These are phyloP conservation scores for Heliconius melpomene DNA, from an alignment of 1,140 invertebrate genomes.

Conservation along the genomic window DNA sequence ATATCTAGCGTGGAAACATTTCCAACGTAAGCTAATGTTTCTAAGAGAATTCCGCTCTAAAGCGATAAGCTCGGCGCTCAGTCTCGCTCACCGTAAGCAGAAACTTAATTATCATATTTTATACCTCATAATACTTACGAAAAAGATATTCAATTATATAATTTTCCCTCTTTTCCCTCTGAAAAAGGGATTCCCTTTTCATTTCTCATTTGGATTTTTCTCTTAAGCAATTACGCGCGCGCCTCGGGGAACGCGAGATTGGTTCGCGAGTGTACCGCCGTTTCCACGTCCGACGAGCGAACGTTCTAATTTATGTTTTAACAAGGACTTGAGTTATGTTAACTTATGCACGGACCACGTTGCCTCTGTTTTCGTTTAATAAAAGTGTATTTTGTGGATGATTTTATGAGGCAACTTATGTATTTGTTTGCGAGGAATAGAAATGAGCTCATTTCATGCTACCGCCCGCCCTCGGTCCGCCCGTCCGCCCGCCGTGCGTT, in stretches of 20 bases:
- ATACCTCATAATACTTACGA: conserved; percentile 80
- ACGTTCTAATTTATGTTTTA: conserved; percentile 62
- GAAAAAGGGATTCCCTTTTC: conserved; percentile 78
- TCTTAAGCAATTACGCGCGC: conserved; percentile 78
- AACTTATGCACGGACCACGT: conserved; percentile 71
- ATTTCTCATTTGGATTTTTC: conserved; percentile 82
- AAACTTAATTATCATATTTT: conserved; percentile 81
- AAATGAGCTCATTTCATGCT: conserved; percentile 74
- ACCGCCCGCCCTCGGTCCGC: conserved; percentile 4
- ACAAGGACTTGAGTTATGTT: conserved; percentile 73
- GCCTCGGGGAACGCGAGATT: conserved; percentile 69
- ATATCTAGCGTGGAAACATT: conserved; percentile 19
- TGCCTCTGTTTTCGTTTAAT: conserved; percentile 76
- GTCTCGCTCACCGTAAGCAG: conserved; percentile 64
- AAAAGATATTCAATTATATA: conserved; percentile 81
- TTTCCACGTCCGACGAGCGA: conserved; percentile 52
- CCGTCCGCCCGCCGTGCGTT: conserved; percentile 21
- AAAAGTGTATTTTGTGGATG: conserved; percentile 72
- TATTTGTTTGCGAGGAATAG: conserved; percentile 72
- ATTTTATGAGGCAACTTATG: conserved; percentile 73
- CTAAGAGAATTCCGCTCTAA: conserved; percentile 41
- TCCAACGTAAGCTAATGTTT: conserved; percentile 35
- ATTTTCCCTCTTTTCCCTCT: conserved; percentile 65
- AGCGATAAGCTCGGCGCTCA: conserved; percentile 45
- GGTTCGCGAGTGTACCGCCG: conserved; percentile 59